Base-by-base conservation (phyloP, 1,140 invertebrate genomes). In the Drosophila melanica region DNA sequence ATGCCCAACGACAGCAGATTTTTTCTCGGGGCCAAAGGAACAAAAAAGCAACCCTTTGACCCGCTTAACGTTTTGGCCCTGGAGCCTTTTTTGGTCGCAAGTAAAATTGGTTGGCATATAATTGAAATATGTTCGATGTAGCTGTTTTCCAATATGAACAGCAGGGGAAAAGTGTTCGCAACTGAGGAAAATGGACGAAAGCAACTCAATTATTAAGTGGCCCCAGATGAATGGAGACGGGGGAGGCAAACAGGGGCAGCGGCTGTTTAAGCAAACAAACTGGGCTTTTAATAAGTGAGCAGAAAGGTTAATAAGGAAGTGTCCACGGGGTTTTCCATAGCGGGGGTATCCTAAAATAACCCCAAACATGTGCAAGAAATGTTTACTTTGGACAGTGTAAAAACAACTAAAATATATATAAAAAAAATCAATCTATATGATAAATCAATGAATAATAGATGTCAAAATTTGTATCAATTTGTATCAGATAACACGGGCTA, bases 41-140 rank as follows among this genome's bases (percentile, higher is more conserved):
- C 45, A 62, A 12, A 7, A n/a, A 12, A 7, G 9, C 47, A 51
- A 53, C 47, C 60, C 47, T 63, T 63, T 63, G 35, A 27, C 6
- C 4, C 11, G 10, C 47, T 18, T 20, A 30, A 18, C 6, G 1
- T 37, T 57, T 59, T 33, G 35, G 16, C 39, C 50, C 10, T n/a
- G 10, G 14, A 16, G 30, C 53, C 41, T 50, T 50, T 51, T 42
- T 42, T 5, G 30, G 44, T 20, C 16, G 44, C 30, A 64, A 59
- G 44, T 57, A 33, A 78, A 81, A 82, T 71, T 67, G 65, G 57
- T 50, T 60, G 55, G 58, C 53, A 76, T 69, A 78, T 86, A 86
- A 86, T 86, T 87, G 82, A 78, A 87, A 79, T 76, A 81, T 81
- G 71, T 71, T 86, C 78, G 23, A 73, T 73, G 71, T 50, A 79